Evolutionary conservation across 1,140 invertebrate genomes (phyloP).

Genomic region (Gonioctena quinquepunctata): DNA sequence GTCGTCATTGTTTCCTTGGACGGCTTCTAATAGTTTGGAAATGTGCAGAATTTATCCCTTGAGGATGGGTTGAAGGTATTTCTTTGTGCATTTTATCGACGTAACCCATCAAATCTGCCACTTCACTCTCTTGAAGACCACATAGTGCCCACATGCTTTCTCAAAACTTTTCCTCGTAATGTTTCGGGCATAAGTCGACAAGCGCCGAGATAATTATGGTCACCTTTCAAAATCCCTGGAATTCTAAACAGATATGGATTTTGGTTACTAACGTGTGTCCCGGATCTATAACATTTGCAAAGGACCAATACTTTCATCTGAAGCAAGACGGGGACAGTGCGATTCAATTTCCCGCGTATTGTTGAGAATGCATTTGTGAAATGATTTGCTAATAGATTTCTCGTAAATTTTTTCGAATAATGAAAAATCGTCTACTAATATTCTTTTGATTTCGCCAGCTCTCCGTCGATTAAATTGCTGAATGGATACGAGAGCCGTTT

Average conservation of each 20-base stretch:
- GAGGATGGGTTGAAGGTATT: not conserved
- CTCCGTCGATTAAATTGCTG: conserved; percentile 1
- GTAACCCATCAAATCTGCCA: not conserved
- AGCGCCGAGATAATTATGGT: not conserved
- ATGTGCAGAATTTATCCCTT: not conserved
- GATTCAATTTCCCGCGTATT: not conserved
- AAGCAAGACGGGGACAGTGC: not conserved
- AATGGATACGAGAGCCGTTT: not conserved
- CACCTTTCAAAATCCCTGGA: not conserved
- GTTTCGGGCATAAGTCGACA: not conserved
- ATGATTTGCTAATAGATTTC: too few relatives aligned
- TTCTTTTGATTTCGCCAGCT: conserved; percentile 1
- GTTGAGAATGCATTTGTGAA: not conserved
- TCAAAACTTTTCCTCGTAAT: not conserved
- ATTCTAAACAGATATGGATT: not conserved
- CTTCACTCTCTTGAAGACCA: not conserved
- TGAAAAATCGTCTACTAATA: not conserved
- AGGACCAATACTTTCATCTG: not conserved
- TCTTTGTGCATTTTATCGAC: not conserved
- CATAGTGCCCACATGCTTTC: not conserved
- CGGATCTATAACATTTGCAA: not conserved
- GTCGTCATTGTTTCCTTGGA: too few relatives aligned
- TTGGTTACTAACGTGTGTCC: not conserved
- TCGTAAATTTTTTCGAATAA: too few relatives aligned
- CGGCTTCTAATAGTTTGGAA: not conserved